phyloP scores from a whole-genome alignment of 2,888 invertebrate genomes.

The Xestia c-nigrum region DNA sequence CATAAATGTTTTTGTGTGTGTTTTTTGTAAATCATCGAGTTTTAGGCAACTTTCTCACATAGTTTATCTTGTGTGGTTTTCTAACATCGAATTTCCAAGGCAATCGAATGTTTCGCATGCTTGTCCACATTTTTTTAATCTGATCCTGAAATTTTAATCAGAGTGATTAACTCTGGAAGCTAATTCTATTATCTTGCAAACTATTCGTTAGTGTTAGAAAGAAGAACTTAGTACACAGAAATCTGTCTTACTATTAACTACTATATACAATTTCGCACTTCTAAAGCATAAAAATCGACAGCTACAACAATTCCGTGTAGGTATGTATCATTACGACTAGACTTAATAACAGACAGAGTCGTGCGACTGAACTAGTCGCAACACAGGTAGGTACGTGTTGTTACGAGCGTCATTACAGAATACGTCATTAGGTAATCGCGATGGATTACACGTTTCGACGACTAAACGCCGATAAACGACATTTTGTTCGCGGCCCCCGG shows the following conservation, averaged over 20 bases:
- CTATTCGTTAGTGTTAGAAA: background rate
- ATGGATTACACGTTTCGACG: slow-evolving; percentile 82
- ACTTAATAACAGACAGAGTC: slow-evolving; percentile 46
- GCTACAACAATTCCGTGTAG: slow-evolving; percentile 24
- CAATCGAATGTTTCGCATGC: background rate
- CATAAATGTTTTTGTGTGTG: too few relatives aligned
- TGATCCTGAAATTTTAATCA: too few relatives aligned
- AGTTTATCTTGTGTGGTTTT: background rate
- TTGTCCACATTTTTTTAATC: background rate
- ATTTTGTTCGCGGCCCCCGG: slow-evolving; percentile 68
- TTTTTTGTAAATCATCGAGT: background rate
- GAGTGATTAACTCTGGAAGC: background rate
- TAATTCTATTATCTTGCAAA: background rate
- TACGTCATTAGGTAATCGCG: slow-evolving; percentile 83
- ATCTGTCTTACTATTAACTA: background rate
- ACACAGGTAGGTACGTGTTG: slow-evolving; percentile 58
- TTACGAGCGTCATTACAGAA: slow-evolving; percentile 75
- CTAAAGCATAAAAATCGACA: slow-evolving; percentile 3
- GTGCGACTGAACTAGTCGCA: slow-evolving; percentile 44
- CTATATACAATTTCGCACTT: slow-evolving; percentile 9
- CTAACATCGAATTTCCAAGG: background rate
- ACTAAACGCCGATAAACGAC: slow-evolving; percentile 87
- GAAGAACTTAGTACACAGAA: background rate
- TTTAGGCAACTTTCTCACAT: background rate
- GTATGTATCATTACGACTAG: slow-evolving; percentile 19